phyloP scores from a whole-genome alignment of 2,888 invertebrate species.

The Nasonia oneida region DNA sequence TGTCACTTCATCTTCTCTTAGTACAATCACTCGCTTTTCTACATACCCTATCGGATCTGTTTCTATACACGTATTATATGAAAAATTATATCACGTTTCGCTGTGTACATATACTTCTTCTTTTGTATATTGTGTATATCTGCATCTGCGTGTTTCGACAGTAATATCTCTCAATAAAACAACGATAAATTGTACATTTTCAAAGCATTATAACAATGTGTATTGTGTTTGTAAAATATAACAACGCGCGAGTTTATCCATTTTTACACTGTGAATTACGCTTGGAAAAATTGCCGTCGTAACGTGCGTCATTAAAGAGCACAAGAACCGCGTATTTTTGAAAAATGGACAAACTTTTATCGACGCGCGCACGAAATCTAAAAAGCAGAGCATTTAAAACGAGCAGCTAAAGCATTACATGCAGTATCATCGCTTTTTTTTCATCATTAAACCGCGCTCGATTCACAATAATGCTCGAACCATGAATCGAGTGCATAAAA shows the following conservation, averaged over 20 bases:
- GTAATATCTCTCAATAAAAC: conserved; percentile 9
- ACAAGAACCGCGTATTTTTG: no score
- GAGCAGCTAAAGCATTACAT: conserved; percentile 41
- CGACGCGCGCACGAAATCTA: background rate
- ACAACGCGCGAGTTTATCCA: conserved; percentile 32
- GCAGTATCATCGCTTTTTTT: conserved; percentile 39
- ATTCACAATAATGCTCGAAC: conserved; percentile 1
- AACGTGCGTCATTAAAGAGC: no score
- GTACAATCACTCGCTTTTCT: background rate
- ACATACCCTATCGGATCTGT: background rate
- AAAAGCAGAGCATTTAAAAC: conserved; percentile 37
- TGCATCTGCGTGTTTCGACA: conserved; percentile 32
- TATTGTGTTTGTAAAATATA: conserved; percentile 10
- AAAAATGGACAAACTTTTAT: conserved; percentile 47
- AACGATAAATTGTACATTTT: background rate
- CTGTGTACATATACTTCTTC: background rate
- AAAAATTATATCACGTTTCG: background rate
- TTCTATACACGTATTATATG: background rate
- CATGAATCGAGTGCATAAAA: conserved; percentile 32
- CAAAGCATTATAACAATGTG: conserved; percentile 7
- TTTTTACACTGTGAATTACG: background rate
- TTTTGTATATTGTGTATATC: conserved; percentile 7
- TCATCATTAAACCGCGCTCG: conserved; percentile 1
- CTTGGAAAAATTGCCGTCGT: no score
- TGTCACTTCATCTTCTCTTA: conserved; percentile 14